A percentile compares a stretch with the other conserved stretches of the same genome.
Evolutionary conservation across 2,797 vertebrate genomes (phyloP).

Genomic region (Etheostoma perlongum): DNA sequence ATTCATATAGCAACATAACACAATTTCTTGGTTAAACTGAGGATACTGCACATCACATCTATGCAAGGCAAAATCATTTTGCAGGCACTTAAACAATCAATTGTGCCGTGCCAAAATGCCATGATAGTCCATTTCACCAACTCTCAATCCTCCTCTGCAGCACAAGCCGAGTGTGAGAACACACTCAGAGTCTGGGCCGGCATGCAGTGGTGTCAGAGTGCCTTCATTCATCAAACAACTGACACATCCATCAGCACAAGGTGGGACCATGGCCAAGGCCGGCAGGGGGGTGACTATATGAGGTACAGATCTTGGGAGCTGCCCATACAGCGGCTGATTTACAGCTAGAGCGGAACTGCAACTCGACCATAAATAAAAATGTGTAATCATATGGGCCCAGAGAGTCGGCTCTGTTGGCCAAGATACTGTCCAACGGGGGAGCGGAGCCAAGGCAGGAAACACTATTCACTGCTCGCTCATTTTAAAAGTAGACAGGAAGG

Average conservation of each 20-base stretch:
- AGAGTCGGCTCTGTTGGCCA: constrained; percentile 2
- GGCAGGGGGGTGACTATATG: background rate
- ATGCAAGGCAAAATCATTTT: background rate
- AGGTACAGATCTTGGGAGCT: constrained; percentile 10
- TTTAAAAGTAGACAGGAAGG: constrained; percentile 7
- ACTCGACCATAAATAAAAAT: constrained; percentile 30
- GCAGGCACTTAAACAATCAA: background rate
- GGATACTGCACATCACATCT: background rate
- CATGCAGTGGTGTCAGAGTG: background rate
- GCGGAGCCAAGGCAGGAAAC: constrained; percentile 23
- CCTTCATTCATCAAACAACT: constrained; percentile 42
- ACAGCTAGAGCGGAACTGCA: constrained; percentile 13
- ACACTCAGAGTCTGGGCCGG: background rate
- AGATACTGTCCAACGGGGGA: constrained; percentile 19
- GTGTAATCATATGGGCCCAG: background rate
- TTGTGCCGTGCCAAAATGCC: background rate
- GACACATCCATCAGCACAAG: constrained; percentile 33
- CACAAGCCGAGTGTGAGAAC: constrained; percentile 11
- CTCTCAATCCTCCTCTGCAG: constrained; percentile 15
- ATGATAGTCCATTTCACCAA: background rate
- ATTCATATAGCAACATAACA: background rate
- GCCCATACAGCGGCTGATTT: constrained; percentile 45
- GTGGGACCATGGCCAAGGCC: constrained; percentile 8
- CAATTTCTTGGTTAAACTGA: background rate
- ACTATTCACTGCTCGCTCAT: background rate